These are phyloP conservation scores for Blennius ocellaris DNA, from an alignment of 2,113 vertebrate species.

Conservation along the genomic window DNA sequence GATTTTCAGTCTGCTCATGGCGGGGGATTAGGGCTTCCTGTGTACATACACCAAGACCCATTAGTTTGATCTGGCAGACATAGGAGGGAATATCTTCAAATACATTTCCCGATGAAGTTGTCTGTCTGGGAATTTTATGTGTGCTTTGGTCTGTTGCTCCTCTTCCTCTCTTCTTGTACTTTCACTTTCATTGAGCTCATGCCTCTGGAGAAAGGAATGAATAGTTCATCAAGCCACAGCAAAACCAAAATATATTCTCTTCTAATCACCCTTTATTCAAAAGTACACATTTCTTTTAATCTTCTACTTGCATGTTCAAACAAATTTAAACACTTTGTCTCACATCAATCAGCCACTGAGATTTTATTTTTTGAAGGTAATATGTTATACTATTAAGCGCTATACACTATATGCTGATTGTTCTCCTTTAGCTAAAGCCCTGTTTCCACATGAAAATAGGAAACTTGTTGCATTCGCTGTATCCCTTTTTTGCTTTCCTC, in stretches of 20 bases:
- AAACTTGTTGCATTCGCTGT: no score
- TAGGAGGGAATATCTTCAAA: not conserved
- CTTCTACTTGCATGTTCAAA: not conserved
- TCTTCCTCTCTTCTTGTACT: not conserved
- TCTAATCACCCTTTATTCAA: not conserved
- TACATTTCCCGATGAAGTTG: slow-evolving; percentile 7
- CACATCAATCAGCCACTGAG: not conserved
- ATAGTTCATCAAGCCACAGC: not conserved
- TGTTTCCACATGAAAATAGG: no score
- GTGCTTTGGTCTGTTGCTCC: not conserved
- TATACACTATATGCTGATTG: no score
- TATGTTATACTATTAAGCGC: no score
- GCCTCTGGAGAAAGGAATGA: not conserved
- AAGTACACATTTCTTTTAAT: not conserved
- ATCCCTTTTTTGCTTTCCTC: no score
- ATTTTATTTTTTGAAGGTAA: no score
- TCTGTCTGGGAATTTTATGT: not conserved
- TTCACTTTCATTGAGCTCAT: not conserved
- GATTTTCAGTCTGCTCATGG: slow-evolving; percentile 8
- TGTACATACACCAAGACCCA: not conserved
- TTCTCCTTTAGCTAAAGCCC: no score
- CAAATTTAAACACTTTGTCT: not conserved
- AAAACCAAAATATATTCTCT: slow-evolving; percentile 17
- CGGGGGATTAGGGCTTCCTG: slow-evolving; percentile 11
- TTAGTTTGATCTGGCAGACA: slow-evolving; percentile 27